Conservation (phyloP, 2,888 invertebrate species). For the Coelopa pilipes region DNA sequence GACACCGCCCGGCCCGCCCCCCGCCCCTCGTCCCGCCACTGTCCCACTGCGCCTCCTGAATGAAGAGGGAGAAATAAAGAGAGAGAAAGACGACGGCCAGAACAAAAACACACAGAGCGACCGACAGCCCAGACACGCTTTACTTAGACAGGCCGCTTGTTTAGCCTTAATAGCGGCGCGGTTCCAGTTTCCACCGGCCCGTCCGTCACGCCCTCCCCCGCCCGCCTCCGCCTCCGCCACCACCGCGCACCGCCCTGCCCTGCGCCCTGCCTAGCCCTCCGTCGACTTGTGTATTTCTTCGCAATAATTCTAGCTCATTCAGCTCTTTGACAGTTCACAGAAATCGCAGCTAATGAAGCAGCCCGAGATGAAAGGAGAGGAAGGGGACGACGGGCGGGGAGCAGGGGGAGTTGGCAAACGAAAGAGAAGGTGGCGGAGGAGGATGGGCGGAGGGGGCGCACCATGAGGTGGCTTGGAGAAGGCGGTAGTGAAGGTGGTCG, state of each 20-base stretch:
- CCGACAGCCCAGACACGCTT: neutral
- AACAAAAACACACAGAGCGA: too few relatives aligned
- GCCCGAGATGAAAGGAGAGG: neutral
- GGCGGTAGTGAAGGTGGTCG: neutral
- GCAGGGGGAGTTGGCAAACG: neutral
- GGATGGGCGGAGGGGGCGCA: neutral
- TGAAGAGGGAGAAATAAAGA: too few relatives aligned
- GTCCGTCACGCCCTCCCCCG: too few relatives aligned
- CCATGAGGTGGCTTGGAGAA: neutral
- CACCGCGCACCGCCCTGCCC: neutral
- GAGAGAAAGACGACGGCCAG: too few relatives aligned
- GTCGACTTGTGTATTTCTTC: neutral
- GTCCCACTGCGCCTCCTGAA: neutral
- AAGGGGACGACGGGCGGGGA: neutral
- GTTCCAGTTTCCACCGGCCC: too few relatives aligned
- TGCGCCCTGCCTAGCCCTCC: too few relatives aligned
- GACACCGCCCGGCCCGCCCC: neutral
- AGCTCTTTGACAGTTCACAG: conserved; percentile 31
- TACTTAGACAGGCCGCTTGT: neutral
- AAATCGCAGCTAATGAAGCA: conserved; percentile 32
- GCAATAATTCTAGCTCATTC: conserved; percentile 27
- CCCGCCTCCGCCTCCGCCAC: neutral
- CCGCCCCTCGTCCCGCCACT: neutral
- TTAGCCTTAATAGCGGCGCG: conserved; percentile 6
- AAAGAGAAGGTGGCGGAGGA: neutral